Conservation (phyloP, 2,113 vertebrate species). For the Ceyx cyanopectus region DNA sequence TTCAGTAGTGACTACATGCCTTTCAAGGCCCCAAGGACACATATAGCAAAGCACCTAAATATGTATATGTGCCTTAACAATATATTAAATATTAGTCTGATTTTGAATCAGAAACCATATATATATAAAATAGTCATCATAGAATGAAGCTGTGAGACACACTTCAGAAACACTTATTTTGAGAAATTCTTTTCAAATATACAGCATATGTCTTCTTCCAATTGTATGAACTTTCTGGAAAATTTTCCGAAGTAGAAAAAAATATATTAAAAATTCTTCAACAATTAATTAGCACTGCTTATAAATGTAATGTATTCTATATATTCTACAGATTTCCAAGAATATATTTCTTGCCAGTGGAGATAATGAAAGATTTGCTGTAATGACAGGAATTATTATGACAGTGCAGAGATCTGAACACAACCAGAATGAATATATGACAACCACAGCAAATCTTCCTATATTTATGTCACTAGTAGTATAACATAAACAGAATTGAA, state of each 20-base stretch:
- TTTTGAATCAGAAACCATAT: background rate
- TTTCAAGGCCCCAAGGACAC: background rate
- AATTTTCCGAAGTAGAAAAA: background rate
- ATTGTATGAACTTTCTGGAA: background rate
- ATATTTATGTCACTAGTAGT: constrained; percentile 29
- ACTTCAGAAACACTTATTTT: background rate
- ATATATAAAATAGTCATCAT: background rate
- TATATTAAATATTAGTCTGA: background rate
- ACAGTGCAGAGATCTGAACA: constrained; percentile 71
- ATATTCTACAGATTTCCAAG: constrained; percentile 67
- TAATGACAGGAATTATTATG: constrained; percentile 76
- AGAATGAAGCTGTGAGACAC: background rate
- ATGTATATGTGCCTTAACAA: background rate
- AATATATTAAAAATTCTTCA: constrained; percentile 41
- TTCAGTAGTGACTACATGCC: background rate
- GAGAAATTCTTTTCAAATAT: constrained; percentile 14
- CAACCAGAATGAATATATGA: constrained; percentile 71
- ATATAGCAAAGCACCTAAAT: background rate
- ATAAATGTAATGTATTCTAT: constrained; percentile 63
- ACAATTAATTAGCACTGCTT: constrained; percentile 60
- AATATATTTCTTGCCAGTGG: constrained; percentile 62
- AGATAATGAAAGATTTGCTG: constrained; percentile 67
- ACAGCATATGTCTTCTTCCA: background rate
- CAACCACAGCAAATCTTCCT: constrained; percentile 65
- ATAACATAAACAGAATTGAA: constrained; percentile 23